Percentiles rank a stretch among this genome's conserved stretches.
phyloP scores from a whole-genome alignment of 2,797 vertebrate genomes.

The Sus cebifrons region DNA sequence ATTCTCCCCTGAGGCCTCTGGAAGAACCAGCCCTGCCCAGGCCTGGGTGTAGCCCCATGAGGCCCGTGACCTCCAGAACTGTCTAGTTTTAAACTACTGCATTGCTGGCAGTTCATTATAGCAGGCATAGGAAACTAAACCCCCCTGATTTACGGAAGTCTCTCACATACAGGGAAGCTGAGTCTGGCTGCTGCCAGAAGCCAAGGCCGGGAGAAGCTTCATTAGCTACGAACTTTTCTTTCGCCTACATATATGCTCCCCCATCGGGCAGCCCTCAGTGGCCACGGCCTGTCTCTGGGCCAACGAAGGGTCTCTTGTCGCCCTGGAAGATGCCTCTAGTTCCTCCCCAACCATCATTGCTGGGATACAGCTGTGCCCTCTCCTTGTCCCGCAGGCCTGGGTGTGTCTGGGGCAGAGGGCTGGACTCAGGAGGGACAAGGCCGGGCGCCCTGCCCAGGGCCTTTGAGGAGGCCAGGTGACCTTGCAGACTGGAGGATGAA shows the following conservation, averaged over 20 bases:
- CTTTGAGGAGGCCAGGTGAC: background rate
- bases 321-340: background rate
- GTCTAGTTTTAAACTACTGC: background rate
- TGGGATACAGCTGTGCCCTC: background rate
- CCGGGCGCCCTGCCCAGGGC: no score
- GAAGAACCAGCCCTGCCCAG: fast-evolving
- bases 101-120: background rate
- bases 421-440: background rate
- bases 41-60: background rate
- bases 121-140: background rate
- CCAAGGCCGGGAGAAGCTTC: background rate
- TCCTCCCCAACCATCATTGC: fast-evolving
- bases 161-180: background rate
- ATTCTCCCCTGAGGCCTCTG: background rate
- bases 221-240: no score
- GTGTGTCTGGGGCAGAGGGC: background rate
- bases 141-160: no score
- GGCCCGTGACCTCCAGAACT: background rate
- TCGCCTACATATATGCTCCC: background rate
- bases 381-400: no score
- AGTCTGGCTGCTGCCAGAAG: background rate
- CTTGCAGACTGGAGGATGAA: background rate
- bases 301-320: background rate
- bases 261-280: background rate
- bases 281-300: fast-evolving